These are phyloP conservation scores for Alfaro cultratus DNA, from an alignment of 2,797 vertebrate species.

Conservation along the genomic window DNA sequence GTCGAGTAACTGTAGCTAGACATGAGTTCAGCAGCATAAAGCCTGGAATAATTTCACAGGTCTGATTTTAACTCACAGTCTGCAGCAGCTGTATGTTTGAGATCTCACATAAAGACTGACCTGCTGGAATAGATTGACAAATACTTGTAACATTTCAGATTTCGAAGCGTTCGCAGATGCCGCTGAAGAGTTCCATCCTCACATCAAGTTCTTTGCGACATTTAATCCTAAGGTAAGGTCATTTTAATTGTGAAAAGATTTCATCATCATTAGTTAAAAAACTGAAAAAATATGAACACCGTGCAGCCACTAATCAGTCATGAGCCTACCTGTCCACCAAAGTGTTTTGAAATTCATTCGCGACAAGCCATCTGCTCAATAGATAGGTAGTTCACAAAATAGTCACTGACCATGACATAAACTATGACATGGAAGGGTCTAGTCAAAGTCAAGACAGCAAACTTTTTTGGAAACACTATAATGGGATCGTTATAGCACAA, in stretches of 20 bases:
- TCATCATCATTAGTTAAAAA: background rate
- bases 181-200: conserved; percentile 91
- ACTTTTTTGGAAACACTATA: too few species aligned
- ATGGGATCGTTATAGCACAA: background rate
- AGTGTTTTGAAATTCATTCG: background rate
- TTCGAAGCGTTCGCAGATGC: conserved; percentile 87
- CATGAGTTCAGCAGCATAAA: conserved; percentile 5
- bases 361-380: background rate
- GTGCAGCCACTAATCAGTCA: background rate
- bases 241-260: background rate
- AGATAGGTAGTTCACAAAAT: background rate
- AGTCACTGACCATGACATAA: background rate
- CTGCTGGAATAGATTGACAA: conserved; percentile 41
- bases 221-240: conserved; percentile 86
- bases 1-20: background rate
- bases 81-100: conserved; percentile 34
- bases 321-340: background rate
- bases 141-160: conserved; percentile 78
- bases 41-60: conserved; percentile 11
- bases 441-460: background rate
- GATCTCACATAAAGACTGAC: conserved; percentile 20
- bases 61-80: conserved; percentile 3
- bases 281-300: background rate
- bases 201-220: conserved; percentile 90
- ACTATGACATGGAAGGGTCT: background rate